Conservation (phyloP, 2,797 vertebrate species). For the Gallirallus australis region DNA sequence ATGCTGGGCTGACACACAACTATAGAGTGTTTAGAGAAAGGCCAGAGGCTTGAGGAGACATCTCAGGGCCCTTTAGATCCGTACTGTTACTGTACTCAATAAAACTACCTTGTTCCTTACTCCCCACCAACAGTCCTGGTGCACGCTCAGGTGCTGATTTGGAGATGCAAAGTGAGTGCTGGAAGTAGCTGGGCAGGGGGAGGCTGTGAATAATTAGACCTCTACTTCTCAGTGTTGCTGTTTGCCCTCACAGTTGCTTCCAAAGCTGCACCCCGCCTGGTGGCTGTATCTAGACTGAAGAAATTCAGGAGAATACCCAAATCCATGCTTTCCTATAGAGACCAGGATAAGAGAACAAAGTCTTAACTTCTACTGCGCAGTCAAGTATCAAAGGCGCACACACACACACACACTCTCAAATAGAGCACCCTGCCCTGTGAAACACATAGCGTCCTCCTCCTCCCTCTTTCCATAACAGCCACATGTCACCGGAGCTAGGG, state of each 20-base stretch:
- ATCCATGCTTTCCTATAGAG: background rate
- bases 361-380: background rate
- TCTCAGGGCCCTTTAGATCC: background rate
- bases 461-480: background rate
- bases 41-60: background rate
- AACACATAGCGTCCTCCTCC: background rate
- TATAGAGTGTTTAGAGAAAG: background rate
- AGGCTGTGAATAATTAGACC: background rate
- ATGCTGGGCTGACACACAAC: background rate
- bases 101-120: background rate
- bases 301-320: background rate
- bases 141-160: background rate
- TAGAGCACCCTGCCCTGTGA: background rate
- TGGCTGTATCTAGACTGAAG: background rate
- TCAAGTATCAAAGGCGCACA: rapidly evolving
- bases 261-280: background rate
- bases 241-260: background rate
- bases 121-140: too few species aligned
- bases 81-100: background rate
- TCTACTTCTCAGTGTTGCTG: background rate
- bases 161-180: rapidly evolving
- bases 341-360: background rate
- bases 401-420: background rate
- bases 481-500: background rate
- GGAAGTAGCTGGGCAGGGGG: background rate